Percentiles rank a stretch among this genome's conserved stretches.
These are phyloP conservation scores for Pachypeltis micranthus DNA, from an alignment of 1,140 invertebrate species.

Conservation along the genomic window DNA sequence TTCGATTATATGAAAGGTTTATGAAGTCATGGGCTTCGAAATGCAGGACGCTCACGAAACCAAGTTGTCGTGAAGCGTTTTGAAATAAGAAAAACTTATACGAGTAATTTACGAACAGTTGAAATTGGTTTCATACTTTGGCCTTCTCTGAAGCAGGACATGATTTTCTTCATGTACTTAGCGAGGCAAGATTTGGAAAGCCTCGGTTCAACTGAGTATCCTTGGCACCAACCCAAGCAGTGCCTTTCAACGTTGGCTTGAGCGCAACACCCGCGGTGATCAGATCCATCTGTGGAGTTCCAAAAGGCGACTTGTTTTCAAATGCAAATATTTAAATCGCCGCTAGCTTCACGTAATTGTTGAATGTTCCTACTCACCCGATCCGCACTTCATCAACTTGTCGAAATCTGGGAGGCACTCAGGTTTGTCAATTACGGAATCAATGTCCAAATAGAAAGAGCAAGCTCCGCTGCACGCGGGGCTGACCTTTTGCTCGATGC, in stretches of 20 bases:
- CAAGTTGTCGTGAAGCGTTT: neutral
- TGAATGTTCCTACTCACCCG: conserved; percentile 48
- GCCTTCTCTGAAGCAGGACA: conserved; percentile 67
- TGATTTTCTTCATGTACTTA: conserved; percentile 56
- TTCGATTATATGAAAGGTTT: too few species aligned
- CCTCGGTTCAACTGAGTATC: conserved; percentile 41
- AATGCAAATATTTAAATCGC: too few species aligned
- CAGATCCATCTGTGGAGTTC: conserved; percentile 43
- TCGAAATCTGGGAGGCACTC: conserved; percentile 69
- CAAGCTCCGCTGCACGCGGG: conserved; percentile 62
- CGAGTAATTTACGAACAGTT: too few species aligned
- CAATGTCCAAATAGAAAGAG: conserved; percentile 65
- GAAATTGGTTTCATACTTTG: conserved; percentile 47
- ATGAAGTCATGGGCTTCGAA: too few species aligned
- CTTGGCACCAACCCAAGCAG: conserved; percentile 63
- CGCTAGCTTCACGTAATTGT: too few species aligned
- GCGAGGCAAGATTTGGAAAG: conserved; percentile 54
- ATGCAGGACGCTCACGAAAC: too few species aligned
- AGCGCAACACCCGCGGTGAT: conserved; percentile 66
- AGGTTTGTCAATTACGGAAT: conserved; percentile 59
- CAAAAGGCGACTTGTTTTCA: too few species aligned
- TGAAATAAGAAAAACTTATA: neutral
- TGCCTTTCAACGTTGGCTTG: conserved; percentile 55
- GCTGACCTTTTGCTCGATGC: conserved; percentile 60
- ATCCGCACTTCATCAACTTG: conserved; percentile 72